Conservation (phyloP, 2,888 invertebrate genomes). For the Pristionchus mayeri region DNA sequence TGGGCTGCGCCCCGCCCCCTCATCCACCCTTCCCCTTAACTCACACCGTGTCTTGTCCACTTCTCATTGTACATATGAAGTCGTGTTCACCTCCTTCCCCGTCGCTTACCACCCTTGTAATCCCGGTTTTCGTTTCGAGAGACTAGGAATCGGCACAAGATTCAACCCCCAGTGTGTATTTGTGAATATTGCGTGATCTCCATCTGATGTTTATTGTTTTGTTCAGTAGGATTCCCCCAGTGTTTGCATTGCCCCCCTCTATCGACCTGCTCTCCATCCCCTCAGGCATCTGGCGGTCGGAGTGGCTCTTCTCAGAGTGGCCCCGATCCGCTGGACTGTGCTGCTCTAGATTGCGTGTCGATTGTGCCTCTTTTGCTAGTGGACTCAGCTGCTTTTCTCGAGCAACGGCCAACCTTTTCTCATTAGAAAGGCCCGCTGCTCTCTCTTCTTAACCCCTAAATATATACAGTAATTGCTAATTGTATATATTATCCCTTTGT, state of each 20-base stretch:
- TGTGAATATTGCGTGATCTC: slow-evolving; percentile 14
- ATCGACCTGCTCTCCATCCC: not conserved
- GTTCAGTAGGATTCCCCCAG: not conserved
- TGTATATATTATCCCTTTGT: slow-evolving; percentile 6
- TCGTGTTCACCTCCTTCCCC: not conserved
- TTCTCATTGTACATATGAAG: slow-evolving; percentile 36
- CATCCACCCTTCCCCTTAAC: not conserved
- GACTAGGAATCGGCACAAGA: not conserved
- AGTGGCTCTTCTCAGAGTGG: slow-evolving; percentile 1
- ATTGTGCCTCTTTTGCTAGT: slow-evolving; percentile 29
- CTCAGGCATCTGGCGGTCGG: not conserved
- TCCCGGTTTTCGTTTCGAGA: slow-evolving; percentile 35
- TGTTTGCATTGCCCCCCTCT: not conserved
- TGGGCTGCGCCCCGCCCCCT: not conserved
- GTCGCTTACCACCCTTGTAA: not conserved
- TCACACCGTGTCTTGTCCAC: slow-evolving; percentile 41
- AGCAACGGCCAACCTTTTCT: slow-evolving; percentile 38
- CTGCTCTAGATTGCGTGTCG: not conserved
- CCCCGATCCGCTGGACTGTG: not conserved
- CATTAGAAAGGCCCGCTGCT: slow-evolving; percentile 42
- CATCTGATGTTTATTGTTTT: slow-evolving; percentile 16
- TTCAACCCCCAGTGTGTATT: not conserved
- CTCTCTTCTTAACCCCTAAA: not conserved
- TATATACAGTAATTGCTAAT: slow-evolving; percentile 40
- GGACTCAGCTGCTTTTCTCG: not conserved